A percentile compares a stretch with the other conserved stretches of the same genome.
These are phyloP conservation scores for Cacatua alba DNA, from an alignment of 2,113 vertebrate genomes.

Conservation along the genomic window DNA sequence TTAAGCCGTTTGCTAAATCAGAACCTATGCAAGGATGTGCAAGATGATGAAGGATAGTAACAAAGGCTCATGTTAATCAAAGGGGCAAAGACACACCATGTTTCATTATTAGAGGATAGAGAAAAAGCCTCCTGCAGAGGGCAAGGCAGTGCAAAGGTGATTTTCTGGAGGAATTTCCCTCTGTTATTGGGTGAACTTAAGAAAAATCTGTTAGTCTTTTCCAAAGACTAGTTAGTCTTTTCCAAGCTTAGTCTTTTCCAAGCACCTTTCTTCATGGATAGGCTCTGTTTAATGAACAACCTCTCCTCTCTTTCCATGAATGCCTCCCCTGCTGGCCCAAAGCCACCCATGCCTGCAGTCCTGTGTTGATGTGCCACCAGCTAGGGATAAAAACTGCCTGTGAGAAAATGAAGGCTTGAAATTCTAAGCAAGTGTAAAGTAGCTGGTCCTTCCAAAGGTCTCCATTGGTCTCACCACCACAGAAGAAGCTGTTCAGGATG, in stretches of 20 bases:
- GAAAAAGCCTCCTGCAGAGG: background rate
- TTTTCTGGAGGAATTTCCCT: background rate
- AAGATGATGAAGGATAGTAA: background rate
- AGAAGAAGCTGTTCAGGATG: background rate
- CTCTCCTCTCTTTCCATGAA: background rate
- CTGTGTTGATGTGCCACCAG: background rate
- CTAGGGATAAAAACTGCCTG: background rate
- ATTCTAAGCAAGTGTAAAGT: background rate
- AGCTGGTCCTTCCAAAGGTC: background rate
- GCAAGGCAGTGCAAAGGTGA: background rate
- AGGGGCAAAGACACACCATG: background rate
- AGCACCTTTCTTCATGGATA: background rate
- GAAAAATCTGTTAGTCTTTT: background rate
- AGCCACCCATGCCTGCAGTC: background rate
- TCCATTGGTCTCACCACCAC: background rate
- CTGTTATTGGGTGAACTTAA: background rate
- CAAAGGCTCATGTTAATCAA: background rate
- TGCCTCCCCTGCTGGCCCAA: rapidly evolving
- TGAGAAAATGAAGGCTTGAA: background rate
- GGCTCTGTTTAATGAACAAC: background rate
- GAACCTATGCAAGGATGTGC: background rate
- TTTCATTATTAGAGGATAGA: background rate
- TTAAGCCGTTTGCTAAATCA: background rate
- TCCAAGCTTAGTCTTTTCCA: background rate
- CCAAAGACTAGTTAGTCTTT: too few species aligned